Percentiles rank a stretch among this genome's conserved stretches.
Conservation (phyloP, 2,888 invertebrate species). For the Drosophila colorata region DNA sequence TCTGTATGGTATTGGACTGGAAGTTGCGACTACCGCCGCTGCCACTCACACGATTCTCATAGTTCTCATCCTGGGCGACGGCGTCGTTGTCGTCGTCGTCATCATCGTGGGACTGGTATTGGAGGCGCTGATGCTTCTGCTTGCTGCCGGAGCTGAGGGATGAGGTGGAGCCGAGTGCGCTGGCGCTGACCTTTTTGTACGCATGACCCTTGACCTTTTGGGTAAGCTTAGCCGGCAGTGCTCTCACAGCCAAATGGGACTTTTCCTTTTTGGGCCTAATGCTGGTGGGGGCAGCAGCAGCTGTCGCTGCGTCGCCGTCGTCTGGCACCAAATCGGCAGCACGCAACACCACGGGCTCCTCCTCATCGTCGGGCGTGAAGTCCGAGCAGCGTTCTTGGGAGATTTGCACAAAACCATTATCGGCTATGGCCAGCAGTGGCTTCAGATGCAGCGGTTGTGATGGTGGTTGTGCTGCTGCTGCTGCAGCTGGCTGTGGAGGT, state of each 20-base stretch:
- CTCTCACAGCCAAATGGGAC: constrained; percentile 82
- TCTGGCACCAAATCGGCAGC: constrained; percentile 67
- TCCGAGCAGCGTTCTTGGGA: constrained; percentile 83
- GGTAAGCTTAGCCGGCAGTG: constrained; percentile 84
- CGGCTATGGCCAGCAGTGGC: constrained; percentile 83
- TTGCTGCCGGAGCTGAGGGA: constrained; percentile 77
- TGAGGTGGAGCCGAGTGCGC: constrained; percentile 73
- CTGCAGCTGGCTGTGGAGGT: constrained; percentile 5
- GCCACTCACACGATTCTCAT: constrained; percentile 49
- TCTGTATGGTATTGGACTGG: constrained; percentile 84
- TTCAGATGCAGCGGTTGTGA: constrained; percentile 48
- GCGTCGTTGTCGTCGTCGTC: constrained; percentile 66
- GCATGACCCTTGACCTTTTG: constrained; percentile 84
- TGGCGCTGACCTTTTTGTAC: constrained; percentile 83
- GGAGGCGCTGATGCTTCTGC: constrained; percentile 80
- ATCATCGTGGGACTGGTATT: constrained; percentile 78
- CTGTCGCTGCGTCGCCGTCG: constrained; percentile 4
- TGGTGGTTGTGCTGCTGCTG: constrained; percentile 11
- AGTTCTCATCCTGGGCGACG: constrained; percentile 51
- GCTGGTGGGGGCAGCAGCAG: constrained; percentile 26
- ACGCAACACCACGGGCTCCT: constrained; percentile 83
- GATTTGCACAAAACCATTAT: constrained; percentile 84
- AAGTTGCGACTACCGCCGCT: constrained; percentile 69
- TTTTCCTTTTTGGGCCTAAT: constrained; percentile 84
- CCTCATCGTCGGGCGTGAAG: constrained; percentile 84